phyloP scores from a whole-genome alignment of 2,888 invertebrate species.

The Agrotis ipsilon region DNA sequence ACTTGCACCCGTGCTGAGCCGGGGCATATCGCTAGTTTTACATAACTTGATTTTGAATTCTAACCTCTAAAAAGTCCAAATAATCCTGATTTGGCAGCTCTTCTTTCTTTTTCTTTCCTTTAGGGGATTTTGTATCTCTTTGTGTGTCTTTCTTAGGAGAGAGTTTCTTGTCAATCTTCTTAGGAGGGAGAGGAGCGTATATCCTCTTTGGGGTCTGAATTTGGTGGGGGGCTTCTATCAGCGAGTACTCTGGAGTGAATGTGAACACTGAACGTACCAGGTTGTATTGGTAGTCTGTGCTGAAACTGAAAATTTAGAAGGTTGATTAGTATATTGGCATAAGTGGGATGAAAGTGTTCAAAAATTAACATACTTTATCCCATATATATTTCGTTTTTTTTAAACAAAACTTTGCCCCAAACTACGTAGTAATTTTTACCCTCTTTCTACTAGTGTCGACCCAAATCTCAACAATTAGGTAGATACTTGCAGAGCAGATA shows the following conservation, averaged over 20 bases:
- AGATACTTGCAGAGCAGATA: no score
- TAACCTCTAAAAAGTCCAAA: not conserved
- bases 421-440: no score
- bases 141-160: conserved; percentile 69
- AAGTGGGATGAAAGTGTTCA: no score
- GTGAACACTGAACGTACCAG: conserved; percentile 84
- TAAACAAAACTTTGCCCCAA: no score
- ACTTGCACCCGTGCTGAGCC: no score
- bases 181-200: conserved; percentile 74
- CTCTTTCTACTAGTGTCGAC: no score
- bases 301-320: conserved; percentile 62
- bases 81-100: not conserved
- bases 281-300: conserved; percentile 85
- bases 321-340: no score
- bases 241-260: conserved; percentile 77
- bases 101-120: conserved; percentile 77
- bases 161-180: conserved; percentile 69
- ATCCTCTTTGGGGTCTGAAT: conserved; percentile 79
- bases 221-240: conserved; percentile 80
- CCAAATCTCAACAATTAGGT: no score
- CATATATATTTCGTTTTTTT: no score
- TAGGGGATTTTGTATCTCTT: conserved; percentile 41
- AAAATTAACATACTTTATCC: no score
- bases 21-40: no score
- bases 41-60: not conserved